These are phyloP conservation scores for Dipodomys ordii DNA, from an alignment of 2,113 vertebrate genomes.

Conservation along the genomic window DNA sequence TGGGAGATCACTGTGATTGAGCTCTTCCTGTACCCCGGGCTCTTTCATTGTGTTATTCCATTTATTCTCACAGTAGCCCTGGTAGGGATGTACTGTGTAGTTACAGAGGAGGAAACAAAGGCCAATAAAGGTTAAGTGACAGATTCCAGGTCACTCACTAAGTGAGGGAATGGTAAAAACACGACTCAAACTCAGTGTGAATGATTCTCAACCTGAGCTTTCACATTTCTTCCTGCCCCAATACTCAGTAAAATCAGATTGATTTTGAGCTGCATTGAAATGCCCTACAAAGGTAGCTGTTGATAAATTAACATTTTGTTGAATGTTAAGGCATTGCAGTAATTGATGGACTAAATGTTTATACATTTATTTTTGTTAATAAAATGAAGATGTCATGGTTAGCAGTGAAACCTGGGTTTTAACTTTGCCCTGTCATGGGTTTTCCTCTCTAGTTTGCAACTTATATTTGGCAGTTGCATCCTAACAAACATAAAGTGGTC, in stretches of 20 bases:
- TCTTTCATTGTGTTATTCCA: neutral
- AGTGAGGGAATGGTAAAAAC: neutral
- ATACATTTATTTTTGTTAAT: neutral
- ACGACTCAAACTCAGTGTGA: neutral
- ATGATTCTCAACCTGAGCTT: neutral
- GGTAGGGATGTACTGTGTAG: neutral
- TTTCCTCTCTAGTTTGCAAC: neutral
- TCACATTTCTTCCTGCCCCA: neutral
- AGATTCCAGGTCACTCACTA: neutral
- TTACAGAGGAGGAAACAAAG: conserved; percentile 23
- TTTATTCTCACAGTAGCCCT: neutral
- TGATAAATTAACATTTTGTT: neutral
- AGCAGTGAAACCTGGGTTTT: neutral
- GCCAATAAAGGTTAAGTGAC: neutral
- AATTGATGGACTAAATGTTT: neutral
- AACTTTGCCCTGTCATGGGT: neutral
- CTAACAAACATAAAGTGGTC: neutral
- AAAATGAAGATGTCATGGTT: neutral
- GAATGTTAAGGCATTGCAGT: neutral
- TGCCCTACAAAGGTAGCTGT: neutral
- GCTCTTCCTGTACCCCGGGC: neutral
- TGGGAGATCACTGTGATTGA: neutral
- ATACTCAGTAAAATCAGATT: neutral
- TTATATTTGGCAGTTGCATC: neutral
- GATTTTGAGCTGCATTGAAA: neutral